Conservation (phyloP, 2,113 vertebrate genomes). For the Ariopsis seemanni region DNA sequence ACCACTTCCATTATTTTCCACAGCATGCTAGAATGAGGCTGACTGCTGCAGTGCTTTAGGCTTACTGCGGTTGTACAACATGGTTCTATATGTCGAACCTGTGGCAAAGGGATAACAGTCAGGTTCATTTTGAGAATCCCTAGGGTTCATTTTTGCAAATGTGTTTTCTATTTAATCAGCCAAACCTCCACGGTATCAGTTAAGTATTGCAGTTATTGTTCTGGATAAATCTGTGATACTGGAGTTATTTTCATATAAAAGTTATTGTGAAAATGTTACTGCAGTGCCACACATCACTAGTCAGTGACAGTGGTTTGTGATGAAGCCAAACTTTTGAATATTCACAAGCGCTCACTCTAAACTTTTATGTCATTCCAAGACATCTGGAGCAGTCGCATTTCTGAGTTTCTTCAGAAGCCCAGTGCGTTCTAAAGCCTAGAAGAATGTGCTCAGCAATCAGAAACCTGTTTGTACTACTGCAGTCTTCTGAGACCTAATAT, state of each 20-base stretch:
- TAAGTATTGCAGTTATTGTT: background rate
- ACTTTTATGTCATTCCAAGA: slow-evolving; percentile 42
- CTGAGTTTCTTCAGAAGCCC: slow-evolving; percentile 1
- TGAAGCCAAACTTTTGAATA: slow-evolving; percentile 30
- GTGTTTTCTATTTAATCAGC: background rate
- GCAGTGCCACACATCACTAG: background rate
- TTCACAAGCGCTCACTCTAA: slow-evolving; percentile 12
- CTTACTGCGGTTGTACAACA: background rate
- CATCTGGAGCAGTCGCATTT: slow-evolving; percentile 32
- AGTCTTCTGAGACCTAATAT: slow-evolving; percentile 21
- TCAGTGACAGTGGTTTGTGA: slow-evolving; percentile 10
- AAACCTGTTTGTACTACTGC: slow-evolving; percentile 28
- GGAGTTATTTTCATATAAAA: background rate
- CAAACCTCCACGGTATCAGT: background rate
- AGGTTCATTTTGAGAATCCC: background rate
- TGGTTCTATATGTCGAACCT: background rate
- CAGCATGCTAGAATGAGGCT: background rate
- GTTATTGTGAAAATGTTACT: background rate
- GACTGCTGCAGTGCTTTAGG: background rate
- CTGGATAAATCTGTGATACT: background rate
- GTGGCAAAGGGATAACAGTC: background rate
- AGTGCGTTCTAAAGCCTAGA: slow-evolving; percentile 14
- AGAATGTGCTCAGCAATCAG: slow-evolving; percentile 39
- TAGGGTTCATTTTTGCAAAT: background rate
- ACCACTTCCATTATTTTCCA: slow-evolving; percentile 10